Conservation (phyloP, 2,797 vertebrate species). For the Perodicticus potto region DNA sequence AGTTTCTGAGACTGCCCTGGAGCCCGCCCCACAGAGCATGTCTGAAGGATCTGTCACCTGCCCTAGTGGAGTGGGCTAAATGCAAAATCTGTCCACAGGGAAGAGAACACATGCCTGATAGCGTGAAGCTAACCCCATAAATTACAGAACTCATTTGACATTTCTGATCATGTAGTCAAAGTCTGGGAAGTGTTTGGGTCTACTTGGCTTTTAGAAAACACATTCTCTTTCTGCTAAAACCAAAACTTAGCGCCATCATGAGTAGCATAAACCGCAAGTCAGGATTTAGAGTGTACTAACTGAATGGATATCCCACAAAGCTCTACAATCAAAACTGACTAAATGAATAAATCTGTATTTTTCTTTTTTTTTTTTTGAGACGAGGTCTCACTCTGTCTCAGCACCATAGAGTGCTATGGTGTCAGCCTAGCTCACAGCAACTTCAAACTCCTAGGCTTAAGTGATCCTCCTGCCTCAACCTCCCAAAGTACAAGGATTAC, state of each 20-base stretch:
- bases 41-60: neutral
- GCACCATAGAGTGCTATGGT: neutral
- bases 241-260: neutral
- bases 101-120: neutral
- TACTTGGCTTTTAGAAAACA: conserved; percentile 66
- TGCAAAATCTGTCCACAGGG: neutral
- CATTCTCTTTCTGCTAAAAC: conserved; percentile 61
- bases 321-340: neutral
- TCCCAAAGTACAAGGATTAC: neutral
- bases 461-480: neutral
- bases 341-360: neutral
- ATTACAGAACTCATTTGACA: conserved; percentile 67
- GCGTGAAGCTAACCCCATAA: neutral
- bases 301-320: neutral
- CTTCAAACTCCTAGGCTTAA: neutral
- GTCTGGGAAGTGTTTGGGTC: conserved; percentile 67
- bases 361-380: neutral
- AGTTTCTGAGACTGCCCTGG: neutral
- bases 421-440: neutral
- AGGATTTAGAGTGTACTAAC: neutral
- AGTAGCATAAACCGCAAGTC: neutral
- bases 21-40: neutral
- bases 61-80: neutral
- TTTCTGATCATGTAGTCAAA: conserved; percentile 69
- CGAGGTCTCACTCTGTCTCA: neutral